A percentile compares a stretch with the other conserved stretches of the same genome.
phyloP scores from a whole-genome alignment of 2,113 vertebrate genomes.

The Ardeotis arabs region DNA sequence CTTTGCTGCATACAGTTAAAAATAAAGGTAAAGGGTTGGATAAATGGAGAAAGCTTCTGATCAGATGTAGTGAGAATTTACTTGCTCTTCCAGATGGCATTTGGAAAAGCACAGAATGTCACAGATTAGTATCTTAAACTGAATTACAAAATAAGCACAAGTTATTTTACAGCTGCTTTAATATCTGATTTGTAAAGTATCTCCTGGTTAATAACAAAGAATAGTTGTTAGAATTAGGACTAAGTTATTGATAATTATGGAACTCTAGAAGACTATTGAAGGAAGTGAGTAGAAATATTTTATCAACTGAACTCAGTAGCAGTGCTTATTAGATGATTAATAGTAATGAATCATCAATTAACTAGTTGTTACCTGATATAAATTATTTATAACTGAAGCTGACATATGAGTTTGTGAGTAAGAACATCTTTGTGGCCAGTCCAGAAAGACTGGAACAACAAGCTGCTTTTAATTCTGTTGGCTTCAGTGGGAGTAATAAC shows the following conservation, averaged over 20 bases:
- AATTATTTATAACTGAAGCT: neutral
- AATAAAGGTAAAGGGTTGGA: neutral
- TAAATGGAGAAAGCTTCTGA: neutral
- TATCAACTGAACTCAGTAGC: neutral
- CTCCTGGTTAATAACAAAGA: neutral
- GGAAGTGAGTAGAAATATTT: neutral
- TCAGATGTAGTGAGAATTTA: neutral
- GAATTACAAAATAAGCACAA: constrained; percentile 1
- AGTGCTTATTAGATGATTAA: neutral
- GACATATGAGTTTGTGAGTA: neutral
- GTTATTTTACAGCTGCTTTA: constrained; percentile 13
- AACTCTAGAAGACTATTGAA: neutral
- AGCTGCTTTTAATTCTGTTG: neutral
- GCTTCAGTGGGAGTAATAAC: neutral
- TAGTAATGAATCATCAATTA: neutral
- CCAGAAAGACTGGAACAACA: neutral
- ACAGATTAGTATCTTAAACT: neutral
- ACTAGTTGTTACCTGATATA: neutral
- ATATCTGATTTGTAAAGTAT: neutral
- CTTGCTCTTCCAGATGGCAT: neutral
- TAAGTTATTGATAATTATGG: neutral
- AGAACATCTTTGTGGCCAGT: neutral
- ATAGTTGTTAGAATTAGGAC: neutral
- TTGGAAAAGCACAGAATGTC: neutral
- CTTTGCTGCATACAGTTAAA: neutral